phyloP scores from a whole-genome alignment of 1,140 invertebrate genomes.

The Ectropis grisescens region DNA sequence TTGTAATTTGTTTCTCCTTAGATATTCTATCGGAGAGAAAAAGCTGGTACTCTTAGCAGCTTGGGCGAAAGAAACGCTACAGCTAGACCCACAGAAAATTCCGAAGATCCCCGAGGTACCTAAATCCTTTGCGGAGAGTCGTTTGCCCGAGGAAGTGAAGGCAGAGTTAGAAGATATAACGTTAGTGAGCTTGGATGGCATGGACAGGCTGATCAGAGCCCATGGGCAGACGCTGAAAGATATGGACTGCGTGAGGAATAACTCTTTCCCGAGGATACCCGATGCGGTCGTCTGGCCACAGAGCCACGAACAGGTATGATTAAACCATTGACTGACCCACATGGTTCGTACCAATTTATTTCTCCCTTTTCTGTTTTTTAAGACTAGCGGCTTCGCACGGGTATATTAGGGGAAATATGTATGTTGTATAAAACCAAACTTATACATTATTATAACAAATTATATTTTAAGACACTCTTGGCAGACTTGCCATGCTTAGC shows the following conservation, averaged over 20 bases:
- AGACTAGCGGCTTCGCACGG: too few species aligned
- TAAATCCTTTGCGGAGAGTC: slow-evolving; percentile 63
- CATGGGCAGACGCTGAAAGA: slow-evolving; percentile 97
- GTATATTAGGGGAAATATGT: too few species aligned
- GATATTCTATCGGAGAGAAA: slow-evolving; percentile 87
- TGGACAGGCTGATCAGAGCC: slow-evolving; percentile 90
- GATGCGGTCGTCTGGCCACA: slow-evolving; percentile 95
- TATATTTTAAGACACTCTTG: too few species aligned
- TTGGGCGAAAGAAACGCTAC: slow-evolving; percentile 85
- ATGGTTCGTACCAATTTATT: too few species aligned
- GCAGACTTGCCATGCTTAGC: too few species aligned
- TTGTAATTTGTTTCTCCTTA: too few species aligned
- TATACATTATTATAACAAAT: too few species aligned
- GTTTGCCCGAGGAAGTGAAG: slow-evolving; percentile 24
- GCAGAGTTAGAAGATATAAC: slow-evolving; percentile 79
- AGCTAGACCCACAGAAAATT: slow-evolving; percentile 56
- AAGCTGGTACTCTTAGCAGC: slow-evolving; percentile 83
- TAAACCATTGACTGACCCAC: too few species aligned
- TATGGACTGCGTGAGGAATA: slow-evolving; percentile 82
- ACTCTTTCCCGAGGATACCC: slow-evolving; percentile 86
- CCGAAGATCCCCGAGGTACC: slow-evolving; percentile 67
- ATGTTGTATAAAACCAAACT: too few species aligned
- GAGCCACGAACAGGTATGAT: slow-evolving; percentile 81
- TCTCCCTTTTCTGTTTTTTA: too few species aligned
- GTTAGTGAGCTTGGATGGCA: slow-evolving; percentile 80